These are phyloP conservation scores for Chrysina gloriosa DNA, from an alignment of 2,888 invertebrate species.

Conservation along the genomic window DNA sequence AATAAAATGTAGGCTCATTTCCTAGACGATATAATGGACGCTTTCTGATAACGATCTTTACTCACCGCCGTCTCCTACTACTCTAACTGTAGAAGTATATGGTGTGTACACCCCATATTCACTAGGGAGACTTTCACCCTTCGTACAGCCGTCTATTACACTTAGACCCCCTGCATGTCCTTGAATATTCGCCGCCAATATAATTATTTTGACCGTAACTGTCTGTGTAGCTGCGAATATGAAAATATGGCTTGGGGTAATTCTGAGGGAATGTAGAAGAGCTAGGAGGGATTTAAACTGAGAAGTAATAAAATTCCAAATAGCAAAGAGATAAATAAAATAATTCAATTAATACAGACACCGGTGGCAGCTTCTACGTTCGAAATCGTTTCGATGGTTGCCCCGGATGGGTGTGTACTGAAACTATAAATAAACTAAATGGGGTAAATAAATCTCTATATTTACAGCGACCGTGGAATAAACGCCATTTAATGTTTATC, in stretches of 20 bases:
- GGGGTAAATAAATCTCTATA: constrained; percentile 60
- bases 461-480: constrained; percentile 54
- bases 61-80: constrained; percentile 26
- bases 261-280: background rate
- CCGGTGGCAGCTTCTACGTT: constrained; percentile 30
- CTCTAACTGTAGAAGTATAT: constrained; percentile 38
- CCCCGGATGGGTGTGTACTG: constrained; percentile 58
- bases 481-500: constrained; percentile 53
- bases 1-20: constrained; percentile 59
- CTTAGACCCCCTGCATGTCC: constrained; percentile 44
- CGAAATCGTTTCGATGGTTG: constrained; percentile 29
- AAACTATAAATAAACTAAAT: constrained; percentile 62
- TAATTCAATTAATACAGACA: constrained; percentile 18
- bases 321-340: constrained; percentile 29
- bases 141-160: constrained; percentile 45
- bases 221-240: constrained; percentile 43
- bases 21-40: constrained; percentile 50
- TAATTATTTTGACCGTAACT: constrained; percentile 60
- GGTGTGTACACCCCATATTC: constrained; percentile 47
- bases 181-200: constrained; percentile 54
- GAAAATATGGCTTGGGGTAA: constrained; percentile 26
- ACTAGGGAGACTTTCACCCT: constrained; percentile 45
- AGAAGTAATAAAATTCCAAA: constrained; percentile 14
- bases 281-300: background rate
- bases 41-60: constrained; percentile 57